Evolutionary conservation across 2,888 invertebrate genomes (phyloP), one percentile per base, ranked within the genome.

Genomic region (Hesperia comma): DNA sequence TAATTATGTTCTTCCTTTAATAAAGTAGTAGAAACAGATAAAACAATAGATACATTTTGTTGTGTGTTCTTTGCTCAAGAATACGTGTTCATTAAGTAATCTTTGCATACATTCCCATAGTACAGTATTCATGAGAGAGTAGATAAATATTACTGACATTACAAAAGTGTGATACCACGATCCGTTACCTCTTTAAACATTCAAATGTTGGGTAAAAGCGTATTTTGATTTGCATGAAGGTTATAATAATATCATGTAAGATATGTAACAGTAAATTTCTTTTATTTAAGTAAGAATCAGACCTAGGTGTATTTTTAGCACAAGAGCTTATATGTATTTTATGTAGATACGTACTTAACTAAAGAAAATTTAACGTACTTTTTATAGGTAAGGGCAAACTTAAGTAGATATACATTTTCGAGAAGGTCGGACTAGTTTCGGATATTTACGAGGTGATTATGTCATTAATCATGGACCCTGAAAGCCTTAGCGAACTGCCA

Each of bases 391-490:
- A 17, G 43, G 43, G 17, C 17, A 10, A 46, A 17, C 43, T 46
- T 17, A 0, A 46, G 43, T 46, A 46, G 43, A 17, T 46, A n/a
- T 46, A 46, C 37, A 37, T 37, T 46, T 46, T 46, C 6, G 15
- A 17, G 8, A 46, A 46, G 43, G 43, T 17, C 43, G 43, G 43
- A 46, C 43, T 46, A 46, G 43, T 46, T 46, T 46, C 43, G 43
- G 43, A 46, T 46, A 46, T 46, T 46, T 46, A 17, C 43, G 43
- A 46, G 43, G 43, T 46, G 43, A 46, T 46, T 46, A 46, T 46
- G 43, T 17, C 43, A 46, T 46, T 46, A 46, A 46, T 46, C 43
- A 46, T 46, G 43, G 17, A 17, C 43, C 43, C 15, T 46, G 43
- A 15, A 46, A 46, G 43, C 43, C 43, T 46, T 15, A 15, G 43